Evolutionary conservation across 2,113 vertebrate genomes (phyloP).

Genomic region (Bos indicus): DNA sequence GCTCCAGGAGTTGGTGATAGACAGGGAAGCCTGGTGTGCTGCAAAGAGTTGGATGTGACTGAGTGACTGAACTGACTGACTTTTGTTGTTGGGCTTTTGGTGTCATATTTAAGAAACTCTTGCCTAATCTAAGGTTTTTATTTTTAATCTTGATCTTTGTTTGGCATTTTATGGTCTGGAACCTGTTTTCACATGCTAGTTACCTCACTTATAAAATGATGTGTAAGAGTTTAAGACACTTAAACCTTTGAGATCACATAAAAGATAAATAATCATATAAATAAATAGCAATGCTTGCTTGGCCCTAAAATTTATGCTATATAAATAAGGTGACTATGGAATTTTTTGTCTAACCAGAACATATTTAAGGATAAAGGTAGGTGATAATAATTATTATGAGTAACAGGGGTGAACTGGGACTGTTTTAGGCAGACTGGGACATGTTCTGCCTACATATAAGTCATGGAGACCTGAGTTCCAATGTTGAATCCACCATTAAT

Average conservation of each 20-base stretch:
- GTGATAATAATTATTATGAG: background rate
- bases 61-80: background rate
- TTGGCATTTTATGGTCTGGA: background rate
- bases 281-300: background rate
- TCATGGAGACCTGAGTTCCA: background rate
- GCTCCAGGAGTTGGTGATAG: background rate
- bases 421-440: background rate
- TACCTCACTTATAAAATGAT: background rate
- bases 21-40: background rate
- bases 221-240: background rate
- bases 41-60: background rate
- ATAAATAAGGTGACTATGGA: background rate
- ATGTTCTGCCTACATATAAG: background rate
- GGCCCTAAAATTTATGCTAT: background rate
- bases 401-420: background rate
- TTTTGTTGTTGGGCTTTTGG: background rate
- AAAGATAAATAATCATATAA: background rate
- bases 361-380: background rate
- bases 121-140: background rate
- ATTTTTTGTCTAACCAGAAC: background rate
- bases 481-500: background rate
- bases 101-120: background rate
- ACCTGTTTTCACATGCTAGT: background rate
- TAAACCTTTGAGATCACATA: background rate
- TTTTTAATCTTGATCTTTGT: background rate